Conservation (phyloP, 2,797 vertebrate species). For the Anabas testudineus region DNA sequence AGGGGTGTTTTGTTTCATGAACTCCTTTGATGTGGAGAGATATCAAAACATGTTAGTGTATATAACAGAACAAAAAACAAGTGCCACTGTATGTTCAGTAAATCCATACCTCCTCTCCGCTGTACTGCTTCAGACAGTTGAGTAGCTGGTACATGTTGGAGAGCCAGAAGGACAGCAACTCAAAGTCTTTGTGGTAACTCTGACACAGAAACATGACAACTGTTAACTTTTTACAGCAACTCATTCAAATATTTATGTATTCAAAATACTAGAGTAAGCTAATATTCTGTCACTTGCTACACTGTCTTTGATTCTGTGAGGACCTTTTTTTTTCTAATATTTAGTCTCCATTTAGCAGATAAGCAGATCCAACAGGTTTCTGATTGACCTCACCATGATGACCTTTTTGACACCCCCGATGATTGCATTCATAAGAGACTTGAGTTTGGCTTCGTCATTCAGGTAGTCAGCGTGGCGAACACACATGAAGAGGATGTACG, state of each 20-base stretch:
- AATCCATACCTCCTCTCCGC: slow-evolving; percentile 92
- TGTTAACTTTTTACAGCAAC: background rate
- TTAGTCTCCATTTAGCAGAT: slow-evolving; percentile 7
- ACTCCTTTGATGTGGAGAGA: slow-evolving; percentile 86
- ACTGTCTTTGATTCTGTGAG: background rate
- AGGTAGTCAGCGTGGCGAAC: slow-evolving; percentile 93
- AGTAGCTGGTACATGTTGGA: slow-evolving; percentile 93
- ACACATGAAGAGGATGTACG: slow-evolving; percentile 96
- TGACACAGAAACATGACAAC: slow-evolving; percentile 66
- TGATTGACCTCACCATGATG: slow-evolving; percentile 84
- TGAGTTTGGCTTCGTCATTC: slow-evolving; percentile 90
- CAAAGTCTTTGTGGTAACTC: slow-evolving; percentile 91
- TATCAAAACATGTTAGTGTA: background rate
- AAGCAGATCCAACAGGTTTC: slow-evolving; percentile 3
- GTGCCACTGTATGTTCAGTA: background rate
- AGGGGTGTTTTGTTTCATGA: slow-evolving; percentile 89
- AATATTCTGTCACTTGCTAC: background rate
- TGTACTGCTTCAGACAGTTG: slow-evolving; percentile 98
- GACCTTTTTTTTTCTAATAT: background rate
- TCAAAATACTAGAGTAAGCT: background rate
- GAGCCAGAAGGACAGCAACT: slow-evolving; percentile 96
- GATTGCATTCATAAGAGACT: slow-evolving; percentile 90
- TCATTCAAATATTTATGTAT: background rate
- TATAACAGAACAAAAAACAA: background rate
- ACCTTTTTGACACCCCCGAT: slow-evolving; percentile 91